These are phyloP conservation scores for Lymantria monacha DNA, from an alignment of 2,888 invertebrate species.

Conservation along the genomic window DNA sequence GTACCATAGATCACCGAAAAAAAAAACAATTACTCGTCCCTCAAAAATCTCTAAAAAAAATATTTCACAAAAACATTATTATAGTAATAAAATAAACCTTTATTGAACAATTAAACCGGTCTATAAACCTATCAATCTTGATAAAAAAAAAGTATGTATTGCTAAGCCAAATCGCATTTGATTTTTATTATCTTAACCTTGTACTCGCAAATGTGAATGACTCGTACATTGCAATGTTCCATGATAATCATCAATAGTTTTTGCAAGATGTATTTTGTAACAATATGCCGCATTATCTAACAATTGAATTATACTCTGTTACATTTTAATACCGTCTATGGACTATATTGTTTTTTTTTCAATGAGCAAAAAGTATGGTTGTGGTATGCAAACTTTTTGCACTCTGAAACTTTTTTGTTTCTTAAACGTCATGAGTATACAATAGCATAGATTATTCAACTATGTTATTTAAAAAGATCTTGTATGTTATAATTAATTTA, in stretches of 20 bases:
- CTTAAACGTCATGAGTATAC: background rate
- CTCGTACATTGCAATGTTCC: constrained; percentile 24
- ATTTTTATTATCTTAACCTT: constrained; percentile 38
- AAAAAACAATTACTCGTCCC: too few relatives aligned
- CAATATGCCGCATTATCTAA: constrained; percentile 41
- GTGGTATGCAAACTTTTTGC: constrained; percentile 20
- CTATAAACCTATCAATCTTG: constrained; percentile 16
- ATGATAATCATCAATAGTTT: constrained; percentile 39
- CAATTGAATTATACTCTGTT: constrained; percentile 19
- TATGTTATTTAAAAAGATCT: too few relatives aligned
- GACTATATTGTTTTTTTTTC: constrained; percentile 14
- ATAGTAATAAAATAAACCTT: background rate
- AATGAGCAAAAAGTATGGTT: constrained; percentile 19
- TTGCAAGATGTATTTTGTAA: constrained; percentile 34
- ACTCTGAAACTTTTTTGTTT: constrained; percentile 20
- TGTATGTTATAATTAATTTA: too few relatives aligned
- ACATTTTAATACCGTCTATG: background rate
- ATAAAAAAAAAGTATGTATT: constrained; percentile 14
- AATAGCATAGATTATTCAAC: too few relatives aligned
- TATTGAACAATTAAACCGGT: constrained; percentile 12
- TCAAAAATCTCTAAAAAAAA: too few relatives aligned
- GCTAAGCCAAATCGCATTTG: constrained; percentile 14
- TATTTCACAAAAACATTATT: background rate
- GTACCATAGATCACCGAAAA: too few relatives aligned
- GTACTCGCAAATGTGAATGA: constrained; percentile 37